A percentile compares a stretch with the other conserved stretches of the same genome.
Evolutionary conservation across 1,140 invertebrate species (phyloP).

Genomic region (Venustaconcha ellipsiformis): DNA sequence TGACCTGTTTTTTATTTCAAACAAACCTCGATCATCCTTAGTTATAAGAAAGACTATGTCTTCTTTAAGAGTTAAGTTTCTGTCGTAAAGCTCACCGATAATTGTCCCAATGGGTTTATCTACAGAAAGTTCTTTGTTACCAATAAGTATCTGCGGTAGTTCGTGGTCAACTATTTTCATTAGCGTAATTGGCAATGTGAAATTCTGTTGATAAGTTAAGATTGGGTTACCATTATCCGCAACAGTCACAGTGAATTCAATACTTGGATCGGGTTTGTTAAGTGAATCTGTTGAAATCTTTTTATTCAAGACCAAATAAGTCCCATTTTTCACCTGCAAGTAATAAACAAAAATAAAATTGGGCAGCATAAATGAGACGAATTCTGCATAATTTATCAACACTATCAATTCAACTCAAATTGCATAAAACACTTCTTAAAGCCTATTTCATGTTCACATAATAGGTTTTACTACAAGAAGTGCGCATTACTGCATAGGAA

Average conservation of each 20-base stretch:
- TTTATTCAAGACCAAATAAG: slow-evolving; percentile 26
- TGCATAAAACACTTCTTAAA: no score
- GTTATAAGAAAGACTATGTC: slow-evolving; percentile 37
- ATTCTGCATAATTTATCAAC: no score
- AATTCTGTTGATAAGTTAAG: slow-evolving; percentile 32
- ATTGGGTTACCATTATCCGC: slow-evolving; percentile 48
- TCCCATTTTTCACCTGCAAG: slow-evolving; percentile 39
- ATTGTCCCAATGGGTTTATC: slow-evolving; percentile 27
- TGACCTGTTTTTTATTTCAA: slow-evolving; percentile 40
- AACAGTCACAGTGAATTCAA: slow-evolving; percentile 37
- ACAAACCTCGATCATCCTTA: slow-evolving; percentile 34
- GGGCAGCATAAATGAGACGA: no score
- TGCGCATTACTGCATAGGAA: no score
- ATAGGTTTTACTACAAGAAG: no score
- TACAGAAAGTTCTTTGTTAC: slow-evolving; percentile 29
- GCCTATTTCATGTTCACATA: no score
- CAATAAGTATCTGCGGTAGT: slow-evolving; percentile 42
- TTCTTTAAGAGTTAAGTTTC: slow-evolving; percentile 30
- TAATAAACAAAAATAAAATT: not conserved
- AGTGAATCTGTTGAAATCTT: slow-evolving; percentile 31
- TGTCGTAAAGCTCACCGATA: slow-evolving; percentile 37
- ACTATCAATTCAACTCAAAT: no score
- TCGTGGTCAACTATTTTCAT: slow-evolving; percentile 37
- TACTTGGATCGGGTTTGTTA: slow-evolving; percentile 31
- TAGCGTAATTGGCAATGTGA: slow-evolving; percentile 43